phyloP scores from a whole-genome alignment of 2,888 invertebrate genomes.

The Operophtera brumata region DNA sequence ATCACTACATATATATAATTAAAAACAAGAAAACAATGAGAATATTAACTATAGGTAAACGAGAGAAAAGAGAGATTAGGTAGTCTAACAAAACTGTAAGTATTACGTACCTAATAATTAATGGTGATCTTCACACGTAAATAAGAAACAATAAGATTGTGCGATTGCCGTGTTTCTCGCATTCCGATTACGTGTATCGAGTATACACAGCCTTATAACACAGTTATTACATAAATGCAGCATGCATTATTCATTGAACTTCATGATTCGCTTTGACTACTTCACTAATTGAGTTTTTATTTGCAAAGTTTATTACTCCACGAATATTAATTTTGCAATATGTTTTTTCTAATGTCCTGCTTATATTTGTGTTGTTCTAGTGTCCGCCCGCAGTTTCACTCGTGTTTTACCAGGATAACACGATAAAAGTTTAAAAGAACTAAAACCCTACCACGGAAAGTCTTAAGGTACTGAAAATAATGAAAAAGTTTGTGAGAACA shows the following conservation, averaged over 20 bases:
- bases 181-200: conserved; percentile 4
- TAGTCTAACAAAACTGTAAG: background rate
- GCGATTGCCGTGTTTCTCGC: conserved; percentile 7
- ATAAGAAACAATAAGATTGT: conserved; percentile 20
- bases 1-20: no score
- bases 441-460: no score
- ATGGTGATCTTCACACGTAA: conserved; percentile 20
- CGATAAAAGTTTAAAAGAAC: no score
- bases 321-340: background rate
- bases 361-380: no score
- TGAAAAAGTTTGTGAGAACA: no score
- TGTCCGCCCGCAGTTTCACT: no score
- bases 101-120: conserved; percentile 4
- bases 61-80: no score
- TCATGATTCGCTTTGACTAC: background rate
- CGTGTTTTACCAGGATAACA: no score
- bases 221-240: conserved; percentile 9
- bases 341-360: no score
- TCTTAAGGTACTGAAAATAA: no score
- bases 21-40: no score
- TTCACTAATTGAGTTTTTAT: background rate
- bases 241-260: conserved; percentile 5
- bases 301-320: background rate
- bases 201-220: conserved; percentile 2
- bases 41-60: no score